Base-by-base conservation (phyloP, 2,113 vertebrate species). In the Agapornis roseicollis region DNA sequence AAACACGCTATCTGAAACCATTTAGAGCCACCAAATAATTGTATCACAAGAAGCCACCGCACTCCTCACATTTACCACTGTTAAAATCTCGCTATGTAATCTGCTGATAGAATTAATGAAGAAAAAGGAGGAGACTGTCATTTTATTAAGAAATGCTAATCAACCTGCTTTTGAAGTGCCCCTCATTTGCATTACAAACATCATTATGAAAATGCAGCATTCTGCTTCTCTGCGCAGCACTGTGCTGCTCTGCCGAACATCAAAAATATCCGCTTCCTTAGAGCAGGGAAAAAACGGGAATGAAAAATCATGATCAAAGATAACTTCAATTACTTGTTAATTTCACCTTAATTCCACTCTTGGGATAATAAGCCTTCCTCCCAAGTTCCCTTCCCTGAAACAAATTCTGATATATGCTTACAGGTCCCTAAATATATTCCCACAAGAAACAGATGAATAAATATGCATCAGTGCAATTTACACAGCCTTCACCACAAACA, bases 101-200 rank as follows among this genome's bases (percentile, higher is more conserved):
- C 97, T 97, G 96, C 89, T 33, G 78, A 97, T 96, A 97, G 97
- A 98, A 96, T 96, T 96, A 97, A 97, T 96, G 97, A 97, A 97
- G 95, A 92, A 93, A 97, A 97, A 96, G 95, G 56, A 94, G 85
- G 73, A 96, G 94, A 97, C 94, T 97, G 96, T 96, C 95, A 97
- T 98, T 97, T 97, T 97, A 97, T 97, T 97, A 98, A 98, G 98
- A 98, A 99, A 99, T 98, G 98, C 97, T 98, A 99, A 99, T 98
- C 97, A 98, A 94, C 66, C 93, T 91, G 97, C 86, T 98, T 99
- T 98, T 99, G 98, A 99, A 98, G 98, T 97, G 78, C 92, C 90
- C 94, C 96, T 98, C 97, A 99, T 99, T 98, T 99, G 98, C 99
- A 99, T 99, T 98, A 98, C 98, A 99, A 99, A 98, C 98, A 98